Conservation (phyloP, 1,140 invertebrate genomes). For the Mesaphorura yosii region DNA sequence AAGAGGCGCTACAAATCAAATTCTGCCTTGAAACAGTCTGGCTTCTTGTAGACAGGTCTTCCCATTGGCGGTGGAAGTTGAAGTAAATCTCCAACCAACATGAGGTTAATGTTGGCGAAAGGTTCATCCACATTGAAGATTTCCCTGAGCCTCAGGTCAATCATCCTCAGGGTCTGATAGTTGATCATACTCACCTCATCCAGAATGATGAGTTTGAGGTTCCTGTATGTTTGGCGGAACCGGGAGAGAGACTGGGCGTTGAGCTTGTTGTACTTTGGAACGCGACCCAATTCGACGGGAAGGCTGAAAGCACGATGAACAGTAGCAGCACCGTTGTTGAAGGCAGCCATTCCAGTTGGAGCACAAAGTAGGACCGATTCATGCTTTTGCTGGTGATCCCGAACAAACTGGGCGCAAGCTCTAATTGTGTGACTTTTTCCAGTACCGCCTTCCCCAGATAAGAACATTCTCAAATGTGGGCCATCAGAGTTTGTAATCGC, state of each 20-base stretch:
- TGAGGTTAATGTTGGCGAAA: slow-evolving; percentile 28
- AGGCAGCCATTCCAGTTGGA: slow-evolving; percentile 35
- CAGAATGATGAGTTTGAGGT: slow-evolving; percentile 35
- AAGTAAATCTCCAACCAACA: slow-evolving; percentile 30
- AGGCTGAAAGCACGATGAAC: slow-evolving; percentile 33
- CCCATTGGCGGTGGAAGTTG: slow-evolving; percentile 32
- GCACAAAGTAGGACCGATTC: slow-evolving; percentile 32
- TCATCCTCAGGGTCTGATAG: slow-evolving; percentile 24
- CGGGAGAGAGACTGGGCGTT: slow-evolving; percentile 26
- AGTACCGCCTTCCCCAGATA: too few relatives aligned
- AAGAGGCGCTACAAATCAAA: too few relatives aligned
- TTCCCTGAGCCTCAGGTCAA: slow-evolving; percentile 34
- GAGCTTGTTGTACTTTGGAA: slow-evolving; percentile 11
- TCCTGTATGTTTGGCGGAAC: slow-evolving; percentile 22
- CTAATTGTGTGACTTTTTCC: too few relatives aligned
- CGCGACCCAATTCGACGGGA: slow-evolving; percentile 25
- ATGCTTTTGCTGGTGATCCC: too few relatives aligned
- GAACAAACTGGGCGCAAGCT: too few relatives aligned
- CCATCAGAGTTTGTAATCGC: too few relatives aligned
- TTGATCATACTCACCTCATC: slow-evolving; percentile 38
- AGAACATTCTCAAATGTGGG: too few relatives aligned
- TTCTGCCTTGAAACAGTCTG: too few relatives aligned
- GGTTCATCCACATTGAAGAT: slow-evolving; percentile 31
- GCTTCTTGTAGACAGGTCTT: neutral
- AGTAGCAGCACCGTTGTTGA: slow-evolving; percentile 33